These are phyloP conservation scores for Spisula subtruncata DNA, from an alignment of 2,888 invertebrate genomes.

Conservation along the genomic window DNA sequence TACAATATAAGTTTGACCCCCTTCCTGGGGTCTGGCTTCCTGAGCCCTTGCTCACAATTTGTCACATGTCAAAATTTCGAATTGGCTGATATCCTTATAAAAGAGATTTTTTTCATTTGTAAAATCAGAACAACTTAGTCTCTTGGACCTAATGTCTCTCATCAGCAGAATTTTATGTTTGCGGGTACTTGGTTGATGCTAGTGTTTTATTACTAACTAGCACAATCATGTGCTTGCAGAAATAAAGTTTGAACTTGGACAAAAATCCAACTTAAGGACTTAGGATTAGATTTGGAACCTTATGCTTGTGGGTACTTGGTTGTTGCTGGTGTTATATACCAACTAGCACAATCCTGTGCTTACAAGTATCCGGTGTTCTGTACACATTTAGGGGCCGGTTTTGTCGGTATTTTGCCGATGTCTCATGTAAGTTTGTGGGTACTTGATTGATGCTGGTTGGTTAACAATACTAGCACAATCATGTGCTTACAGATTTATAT, in stretches of 20 bases:
- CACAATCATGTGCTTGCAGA: constrained; percentile 64
- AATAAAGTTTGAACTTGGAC: background rate
- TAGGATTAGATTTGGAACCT: background rate
- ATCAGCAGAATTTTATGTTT: background rate
- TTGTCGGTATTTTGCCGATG: background rate
- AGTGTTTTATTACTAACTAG: constrained; percentile 38
- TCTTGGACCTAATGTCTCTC: too few species aligned
- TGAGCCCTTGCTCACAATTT: constrained; percentile 56
- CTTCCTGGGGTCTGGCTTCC: constrained; percentile 39
- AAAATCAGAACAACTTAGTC: background rate
- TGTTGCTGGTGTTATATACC: constrained; percentile 49
- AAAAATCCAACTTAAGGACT: background rate
- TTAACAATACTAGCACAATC: constrained; percentile 61
- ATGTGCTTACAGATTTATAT: constrained; percentile 60
- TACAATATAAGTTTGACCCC: constrained; percentile 21
- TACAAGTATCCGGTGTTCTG: background rate
- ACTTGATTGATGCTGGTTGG: constrained; percentile 63
- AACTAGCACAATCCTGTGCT: constrained; percentile 73
- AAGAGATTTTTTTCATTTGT: constrained; percentile 1
- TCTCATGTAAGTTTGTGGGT: constrained; percentile 35
- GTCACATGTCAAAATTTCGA: constrained; percentile 54
- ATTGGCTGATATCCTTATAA: constrained; percentile 35
- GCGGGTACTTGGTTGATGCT: constrained; percentile 51
- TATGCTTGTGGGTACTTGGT: constrained; percentile 55
- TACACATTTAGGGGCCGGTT: background rate